These are phyloP conservation scores for Crossaster papposus DNA, from an alignment of 53 echinoderm and acorn worm genomes.

Conservation along the genomic window DNA sequence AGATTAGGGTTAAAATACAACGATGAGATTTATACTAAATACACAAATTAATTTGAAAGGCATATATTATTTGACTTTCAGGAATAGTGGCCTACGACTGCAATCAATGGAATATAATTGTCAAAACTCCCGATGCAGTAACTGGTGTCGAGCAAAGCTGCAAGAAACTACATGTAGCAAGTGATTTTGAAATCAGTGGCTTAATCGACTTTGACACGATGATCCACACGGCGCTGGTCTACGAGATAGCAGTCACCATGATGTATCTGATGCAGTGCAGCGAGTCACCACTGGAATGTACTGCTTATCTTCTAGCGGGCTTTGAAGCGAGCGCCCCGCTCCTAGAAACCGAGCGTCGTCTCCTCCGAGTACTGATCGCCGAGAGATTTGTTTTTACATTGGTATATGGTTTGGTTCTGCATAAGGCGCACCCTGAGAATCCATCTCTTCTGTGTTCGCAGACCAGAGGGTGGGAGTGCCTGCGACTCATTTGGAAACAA, in stretches of 20 bases:
- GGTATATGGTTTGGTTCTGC: constrained; percentile 47
- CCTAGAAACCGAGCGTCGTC: constrained; percentile 49
- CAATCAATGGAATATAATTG: constrained; percentile 67
- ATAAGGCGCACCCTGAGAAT: constrained; percentile 43
- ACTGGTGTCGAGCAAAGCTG: background rate
- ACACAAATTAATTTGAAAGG: background rate
- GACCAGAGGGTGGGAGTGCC: constrained; percentile 32
- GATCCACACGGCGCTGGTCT: constrained; percentile 55
- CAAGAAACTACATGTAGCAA: too few relatives aligned
- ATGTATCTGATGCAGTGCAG: constrained; percentile 75
- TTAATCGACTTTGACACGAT: constrained; percentile 83
- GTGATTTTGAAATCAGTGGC: constrained; percentile 53
- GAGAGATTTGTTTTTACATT: constrained; percentile 74
- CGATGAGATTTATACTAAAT: too few relatives aligned
- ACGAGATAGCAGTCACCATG: constrained; percentile 74
- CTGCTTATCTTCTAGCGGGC: constrained; percentile 66
- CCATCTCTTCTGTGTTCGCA: constrained; percentile 37
- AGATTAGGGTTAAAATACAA: too few relatives aligned
- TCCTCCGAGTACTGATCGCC: constrained; percentile 56
- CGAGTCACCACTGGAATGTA: constrained; percentile 56
- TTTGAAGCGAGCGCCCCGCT: constrained; percentile 62
- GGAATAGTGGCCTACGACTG: constrained; percentile 78
- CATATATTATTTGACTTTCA: background rate
- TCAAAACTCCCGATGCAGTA: background rate
- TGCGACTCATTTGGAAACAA: constrained; percentile 47